A percentile compares a stretch with the other conserved stretches of the same genome.
These are phyloP conservation scores for Oreochromis grahami DNA, from an alignment of 2,797 vertebrate genomes.

Conservation along the genomic window DNA sequence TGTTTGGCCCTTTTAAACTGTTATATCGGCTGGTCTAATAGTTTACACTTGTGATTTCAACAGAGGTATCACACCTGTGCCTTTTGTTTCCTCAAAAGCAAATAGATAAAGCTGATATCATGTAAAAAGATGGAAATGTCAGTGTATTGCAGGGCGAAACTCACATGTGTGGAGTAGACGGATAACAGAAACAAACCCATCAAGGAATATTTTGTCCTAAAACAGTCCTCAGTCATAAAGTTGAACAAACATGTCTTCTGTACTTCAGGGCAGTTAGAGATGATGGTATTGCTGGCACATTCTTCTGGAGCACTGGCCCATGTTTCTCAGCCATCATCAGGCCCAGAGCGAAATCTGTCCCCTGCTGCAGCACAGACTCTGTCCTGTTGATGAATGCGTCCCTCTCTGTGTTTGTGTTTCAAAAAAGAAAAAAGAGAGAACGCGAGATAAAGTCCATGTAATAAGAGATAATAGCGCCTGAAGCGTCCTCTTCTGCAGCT, in stretches of 20 bases:
- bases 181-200: background rate
- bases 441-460: background rate
- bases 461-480: slow-evolving; percentile 33
- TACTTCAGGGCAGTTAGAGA: background rate
- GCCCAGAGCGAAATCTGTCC: slow-evolving; percentile 36
- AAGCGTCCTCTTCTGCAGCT: slow-evolving; percentile 8
- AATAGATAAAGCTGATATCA: background rate
- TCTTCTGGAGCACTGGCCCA: slow-evolving; percentile 46
- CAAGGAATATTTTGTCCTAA: background rate
- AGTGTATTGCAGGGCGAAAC: background rate
- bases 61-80: background rate
- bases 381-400: background rate
- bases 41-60: background rate
- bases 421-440: background rate
- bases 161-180: background rate
- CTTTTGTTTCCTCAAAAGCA: background rate
- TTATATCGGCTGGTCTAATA: background rate
- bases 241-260: background rate
- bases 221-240: background rate
- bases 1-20: background rate
- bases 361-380: background rate
- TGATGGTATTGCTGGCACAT: slow-evolving; percentile 11
- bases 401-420: background rate
- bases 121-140: background rate
- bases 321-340: slow-evolving; percentile 7